Evolutionary conservation across 2,113 vertebrate species (phyloP).

Genomic region (Sorex fumeus): DNA sequence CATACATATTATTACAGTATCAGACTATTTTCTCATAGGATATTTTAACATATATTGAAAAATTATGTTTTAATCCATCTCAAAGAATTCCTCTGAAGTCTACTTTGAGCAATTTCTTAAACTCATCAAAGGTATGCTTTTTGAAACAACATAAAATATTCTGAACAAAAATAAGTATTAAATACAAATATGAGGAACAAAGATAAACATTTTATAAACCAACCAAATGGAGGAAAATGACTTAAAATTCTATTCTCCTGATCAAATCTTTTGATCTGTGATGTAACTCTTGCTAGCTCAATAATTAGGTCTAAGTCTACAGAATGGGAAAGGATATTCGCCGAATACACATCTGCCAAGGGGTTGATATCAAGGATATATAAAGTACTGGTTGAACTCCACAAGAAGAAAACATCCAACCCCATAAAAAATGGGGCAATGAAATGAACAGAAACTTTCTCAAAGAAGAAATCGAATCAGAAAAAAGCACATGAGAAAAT

Average conservation of each 20-base stretch:
- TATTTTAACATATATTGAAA: not conserved
- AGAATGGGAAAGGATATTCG: too few relatives aligned
- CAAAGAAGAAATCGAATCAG: too few relatives aligned
- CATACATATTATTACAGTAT: not conserved
- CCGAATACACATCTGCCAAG: too few relatives aligned
- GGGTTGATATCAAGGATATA: too few relatives aligned
- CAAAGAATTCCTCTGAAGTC: not conserved
- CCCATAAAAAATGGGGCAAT: too few relatives aligned
- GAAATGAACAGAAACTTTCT: too few relatives aligned
- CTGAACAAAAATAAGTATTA: too few relatives aligned
- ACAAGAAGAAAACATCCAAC: too few relatives aligned
- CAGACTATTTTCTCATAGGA: slow-evolving; percentile 20
- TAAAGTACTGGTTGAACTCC: too few relatives aligned
- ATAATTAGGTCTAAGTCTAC: not conserved
- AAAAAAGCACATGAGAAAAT: too few relatives aligned
- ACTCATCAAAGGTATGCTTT: not conserved
- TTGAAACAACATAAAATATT: not conserved
- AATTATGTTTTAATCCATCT: not conserved
- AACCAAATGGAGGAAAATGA: not conserved
- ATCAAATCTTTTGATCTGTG: not conserved
- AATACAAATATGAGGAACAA: not conserved
- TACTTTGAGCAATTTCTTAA: slow-evolving; percentile 53
- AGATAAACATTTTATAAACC: not conserved
- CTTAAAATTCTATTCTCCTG: slow-evolving; percentile 6
- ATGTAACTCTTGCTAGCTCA: not conserved